phyloP scores from a whole-genome alignment of 1,140 invertebrate species.

The Danaus melanippus region DNA sequence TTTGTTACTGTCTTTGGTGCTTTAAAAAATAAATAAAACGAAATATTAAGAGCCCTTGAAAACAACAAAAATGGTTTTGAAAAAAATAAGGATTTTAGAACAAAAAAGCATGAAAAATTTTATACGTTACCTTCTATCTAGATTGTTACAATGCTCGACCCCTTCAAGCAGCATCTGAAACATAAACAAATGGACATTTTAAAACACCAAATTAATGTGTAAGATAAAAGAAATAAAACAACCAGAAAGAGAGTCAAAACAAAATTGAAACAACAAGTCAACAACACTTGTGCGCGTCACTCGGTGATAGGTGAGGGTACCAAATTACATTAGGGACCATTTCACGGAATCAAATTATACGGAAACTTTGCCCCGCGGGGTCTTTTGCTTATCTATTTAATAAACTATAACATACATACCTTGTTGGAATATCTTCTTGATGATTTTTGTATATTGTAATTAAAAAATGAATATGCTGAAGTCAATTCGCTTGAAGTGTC shows the following conservation, averaged over 20 bases:
- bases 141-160: background rate
- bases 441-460: conserved; percentile 23
- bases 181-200: conserved; percentile 17
- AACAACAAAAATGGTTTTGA: conserved; percentile 2
- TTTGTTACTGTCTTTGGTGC: too few relatives aligned
- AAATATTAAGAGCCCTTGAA: too few relatives aligned
- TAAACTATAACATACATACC: conserved; percentile 31
- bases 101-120: conserved; percentile 5
- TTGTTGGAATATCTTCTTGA: conserved; percentile 8
- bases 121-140: conserved; percentile 22
- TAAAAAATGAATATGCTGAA: conserved; percentile 32
- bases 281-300: conserved; percentile 58
- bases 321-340: conserved; percentile 46
- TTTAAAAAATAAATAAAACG: too few relatives aligned
- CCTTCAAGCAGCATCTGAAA: conserved; percentile 35
- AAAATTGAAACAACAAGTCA: conserved; percentile 62
- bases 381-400: conserved; percentile 8
- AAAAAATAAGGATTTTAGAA: conserved; percentile 7
- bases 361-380: conserved; percentile 21
- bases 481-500: conserved; percentile 47
- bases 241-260: conserved; percentile 38
- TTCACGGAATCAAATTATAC: conserved; percentile 53
- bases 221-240: conserved; percentile 21
- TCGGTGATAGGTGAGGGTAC: conserved; percentile 35
- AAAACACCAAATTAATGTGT: conserved; percentile 10